Conservation (phyloP, 1,140 invertebrate species). For the Aporrectodea caliginosa region DNA sequence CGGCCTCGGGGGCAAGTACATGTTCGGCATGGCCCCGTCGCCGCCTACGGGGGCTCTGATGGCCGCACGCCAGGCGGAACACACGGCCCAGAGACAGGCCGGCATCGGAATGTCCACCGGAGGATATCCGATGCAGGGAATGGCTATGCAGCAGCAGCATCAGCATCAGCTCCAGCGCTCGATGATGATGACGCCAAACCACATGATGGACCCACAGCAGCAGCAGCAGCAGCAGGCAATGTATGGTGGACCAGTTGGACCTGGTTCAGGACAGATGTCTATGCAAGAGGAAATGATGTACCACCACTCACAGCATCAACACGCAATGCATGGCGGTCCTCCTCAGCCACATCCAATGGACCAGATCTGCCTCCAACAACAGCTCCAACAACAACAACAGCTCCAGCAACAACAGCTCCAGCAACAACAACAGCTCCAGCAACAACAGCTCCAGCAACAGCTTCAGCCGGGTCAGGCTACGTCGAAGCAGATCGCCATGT, state of each 20-base stretch:
- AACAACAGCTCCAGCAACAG: background rate
- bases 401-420: too few relatives aligned
- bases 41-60: background rate
- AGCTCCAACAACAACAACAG: background rate
- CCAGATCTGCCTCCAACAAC: too few relatives aligned
- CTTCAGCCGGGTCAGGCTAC: background rate
- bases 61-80: background rate
- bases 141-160: background rate
- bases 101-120: background rate
- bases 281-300: background rate
- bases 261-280: background rate
- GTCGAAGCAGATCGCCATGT: background rate
- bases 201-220: background rate
- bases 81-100: background rate
- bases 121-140: background rate
- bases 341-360: too few relatives aligned
- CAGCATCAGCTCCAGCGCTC: background rate
- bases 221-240: too few relatives aligned
- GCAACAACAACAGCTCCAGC: background rate
- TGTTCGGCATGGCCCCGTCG: background rate
- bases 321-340: too few relatives aligned
- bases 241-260: too few relatives aligned
- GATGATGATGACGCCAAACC: background rate
- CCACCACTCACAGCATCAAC: too few relatives aligned
- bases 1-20: background rate